phyloP scores from a whole-genome alignment of 2,888 invertebrate genomes.

The Ectemnius continuus region DNA sequence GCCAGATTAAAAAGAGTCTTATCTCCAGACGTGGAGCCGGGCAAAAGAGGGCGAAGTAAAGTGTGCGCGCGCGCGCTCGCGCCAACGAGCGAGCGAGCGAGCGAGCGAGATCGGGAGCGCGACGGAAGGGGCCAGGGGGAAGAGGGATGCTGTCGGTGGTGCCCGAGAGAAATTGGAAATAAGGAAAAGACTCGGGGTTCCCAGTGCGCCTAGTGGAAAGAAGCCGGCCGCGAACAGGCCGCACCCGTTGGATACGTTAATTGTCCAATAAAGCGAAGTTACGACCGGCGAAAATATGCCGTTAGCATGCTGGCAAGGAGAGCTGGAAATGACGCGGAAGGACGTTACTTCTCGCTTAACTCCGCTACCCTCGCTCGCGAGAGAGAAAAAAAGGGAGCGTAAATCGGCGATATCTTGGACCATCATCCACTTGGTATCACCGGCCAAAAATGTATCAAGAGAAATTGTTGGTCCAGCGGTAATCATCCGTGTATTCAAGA shows the following conservation, averaged over 20 bases:
- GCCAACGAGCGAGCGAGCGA: conserved; percentile 21
- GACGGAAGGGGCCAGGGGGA: neutral
- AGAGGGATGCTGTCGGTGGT: conserved; percentile 1
- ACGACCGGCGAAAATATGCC: conserved; percentile 69
- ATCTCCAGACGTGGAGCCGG: conserved; percentile 60
- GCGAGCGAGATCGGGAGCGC: conserved; percentile 11
- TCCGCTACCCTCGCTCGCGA: conserved; percentile 16
- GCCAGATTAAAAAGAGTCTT: conserved; percentile 70
- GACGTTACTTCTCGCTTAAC: conserved; percentile 64
- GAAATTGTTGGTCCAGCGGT: conserved; percentile 23
- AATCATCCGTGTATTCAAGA: conserved; percentile 48
- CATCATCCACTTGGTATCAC: neutral
- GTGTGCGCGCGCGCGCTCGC: too few species aligned
- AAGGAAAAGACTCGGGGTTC: conserved; percentile 38
- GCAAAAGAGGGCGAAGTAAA: conserved; percentile 49
- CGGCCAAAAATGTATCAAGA: neutral
- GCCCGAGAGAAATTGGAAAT: conserved; percentile 31
- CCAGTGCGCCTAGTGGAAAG: conserved; percentile 10
- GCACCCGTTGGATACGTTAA: conserved; percentile 72
- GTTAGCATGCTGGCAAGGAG: conserved; percentile 66
- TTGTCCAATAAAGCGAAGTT: conserved; percentile 77
- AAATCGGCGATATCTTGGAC: neutral
- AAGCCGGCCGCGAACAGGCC: conserved; percentile 44
- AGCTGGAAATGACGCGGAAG: conserved; percentile 71
- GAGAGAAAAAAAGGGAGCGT: conserved; percentile 7